These are phyloP conservation scores for Glaucopsyche alexis DNA, from an alignment of 2,888 invertebrate species.

Conservation along the genomic window DNA sequence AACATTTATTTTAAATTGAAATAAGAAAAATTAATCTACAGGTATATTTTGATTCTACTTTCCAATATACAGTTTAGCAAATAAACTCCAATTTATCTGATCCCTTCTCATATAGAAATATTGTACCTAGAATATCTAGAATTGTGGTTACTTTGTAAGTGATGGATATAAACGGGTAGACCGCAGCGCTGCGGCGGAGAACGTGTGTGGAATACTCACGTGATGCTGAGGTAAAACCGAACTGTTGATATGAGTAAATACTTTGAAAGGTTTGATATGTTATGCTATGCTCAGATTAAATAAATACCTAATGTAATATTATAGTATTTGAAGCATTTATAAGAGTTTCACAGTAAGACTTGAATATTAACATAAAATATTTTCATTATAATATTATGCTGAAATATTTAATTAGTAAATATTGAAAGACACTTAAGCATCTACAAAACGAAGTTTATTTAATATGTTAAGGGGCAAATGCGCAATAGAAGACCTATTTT, in stretches of 20 bases:
- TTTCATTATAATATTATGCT: background rate
- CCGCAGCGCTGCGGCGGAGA: background rate
- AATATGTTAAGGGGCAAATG: too few relatives aligned
- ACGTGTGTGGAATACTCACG: background rate
- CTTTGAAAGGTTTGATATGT: background rate
- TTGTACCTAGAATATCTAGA: background rate
- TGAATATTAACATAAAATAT: too few relatives aligned
- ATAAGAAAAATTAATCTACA: too few relatives aligned
- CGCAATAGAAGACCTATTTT: too few relatives aligned
- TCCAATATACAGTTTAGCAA: too few relatives aligned
- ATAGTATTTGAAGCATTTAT: background rate
- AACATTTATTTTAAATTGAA: too few relatives aligned
- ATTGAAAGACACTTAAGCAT: too few relatives aligned
- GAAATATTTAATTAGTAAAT: background rate
- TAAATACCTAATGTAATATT: too few relatives aligned
- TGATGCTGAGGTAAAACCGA: constrained; percentile 1
- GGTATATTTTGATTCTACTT: too few relatives aligned
- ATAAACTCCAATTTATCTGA: too few relatives aligned
- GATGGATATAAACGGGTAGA: background rate
- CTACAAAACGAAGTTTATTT: too few relatives aligned
- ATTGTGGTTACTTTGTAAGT: constrained; percentile 4
- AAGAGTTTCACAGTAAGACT: background rate
- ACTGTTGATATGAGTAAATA: background rate
- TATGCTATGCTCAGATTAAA: too few relatives aligned
- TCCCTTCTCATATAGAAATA: background rate